phyloP scores from a whole-genome alignment of 2,113 vertebrate species.

The Meleagris gallopavo region DNA sequence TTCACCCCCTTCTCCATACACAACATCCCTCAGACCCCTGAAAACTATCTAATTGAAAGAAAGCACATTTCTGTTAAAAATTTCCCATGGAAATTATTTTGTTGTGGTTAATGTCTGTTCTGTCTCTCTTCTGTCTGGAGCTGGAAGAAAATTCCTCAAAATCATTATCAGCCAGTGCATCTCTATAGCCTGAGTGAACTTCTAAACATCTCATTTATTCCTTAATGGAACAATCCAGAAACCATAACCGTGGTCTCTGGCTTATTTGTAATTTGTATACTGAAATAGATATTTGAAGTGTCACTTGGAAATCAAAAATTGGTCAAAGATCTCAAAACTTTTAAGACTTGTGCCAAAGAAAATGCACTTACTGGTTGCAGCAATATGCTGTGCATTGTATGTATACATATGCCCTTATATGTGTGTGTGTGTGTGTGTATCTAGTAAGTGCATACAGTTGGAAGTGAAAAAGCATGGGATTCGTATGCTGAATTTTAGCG shows the following conservation, averaged over 20 bases:
- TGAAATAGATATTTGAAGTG: neutral
- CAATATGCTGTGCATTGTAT: neutral
- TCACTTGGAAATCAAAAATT: neutral
- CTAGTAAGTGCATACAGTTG: neutral
- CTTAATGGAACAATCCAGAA: neutral
- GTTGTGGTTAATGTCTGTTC: slow-evolving; percentile 41
- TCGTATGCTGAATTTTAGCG: neutral
- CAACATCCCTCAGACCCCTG: neutral
- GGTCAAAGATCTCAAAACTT: neutral
- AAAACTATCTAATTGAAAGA: slow-evolving; percentile 33
- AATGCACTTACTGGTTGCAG: neutral
- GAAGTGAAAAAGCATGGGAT: neutral
- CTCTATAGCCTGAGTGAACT: slow-evolving; percentile 4
- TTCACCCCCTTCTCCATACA: slow-evolving; percentile 8
- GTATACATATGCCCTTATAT: neutral
- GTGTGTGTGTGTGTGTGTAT: neutral
- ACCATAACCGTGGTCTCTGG: neutral
- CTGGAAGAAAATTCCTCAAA: slow-evolving; percentile 25
- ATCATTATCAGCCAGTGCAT: slow-evolving; percentile 28
- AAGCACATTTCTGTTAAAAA: slow-evolving; percentile 23
- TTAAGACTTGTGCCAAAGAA: neutral
- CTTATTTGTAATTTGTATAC: neutral
- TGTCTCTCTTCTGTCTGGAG: slow-evolving; percentile 12
- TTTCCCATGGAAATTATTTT: slow-evolving; percentile 48
- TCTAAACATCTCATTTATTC: slow-evolving; percentile 45